Evolutionary conservation across 2,113 vertebrate species (phyloP).

Genomic region (Rhizomys pruinosus): DNA sequence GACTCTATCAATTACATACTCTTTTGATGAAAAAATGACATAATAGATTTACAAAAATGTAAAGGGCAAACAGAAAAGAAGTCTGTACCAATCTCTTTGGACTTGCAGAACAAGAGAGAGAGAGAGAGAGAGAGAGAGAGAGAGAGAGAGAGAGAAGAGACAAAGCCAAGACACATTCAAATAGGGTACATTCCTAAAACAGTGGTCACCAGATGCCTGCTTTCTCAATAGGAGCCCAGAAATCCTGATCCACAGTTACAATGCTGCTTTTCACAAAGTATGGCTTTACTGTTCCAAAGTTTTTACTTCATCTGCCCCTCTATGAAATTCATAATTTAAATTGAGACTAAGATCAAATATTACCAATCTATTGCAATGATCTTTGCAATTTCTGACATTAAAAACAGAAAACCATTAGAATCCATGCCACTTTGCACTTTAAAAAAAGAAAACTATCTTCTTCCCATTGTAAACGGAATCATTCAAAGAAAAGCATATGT

Average conservation of each 20-base stretch:
- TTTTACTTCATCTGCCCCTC: constrained; percentile 23
- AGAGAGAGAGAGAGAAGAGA: not conserved
- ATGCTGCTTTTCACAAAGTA: constrained; percentile 41
- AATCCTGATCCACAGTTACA: not conserved
- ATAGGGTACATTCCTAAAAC: not conserved
- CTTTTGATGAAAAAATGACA: not conserved
- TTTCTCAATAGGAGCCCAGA: not conserved
- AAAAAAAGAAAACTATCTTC: not conserved
- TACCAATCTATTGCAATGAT: not conserved
- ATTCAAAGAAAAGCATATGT: not conserved
- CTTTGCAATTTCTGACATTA: constrained; percentile 38
- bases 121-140: not conserved
- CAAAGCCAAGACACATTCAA: not conserved
- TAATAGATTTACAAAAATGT: constrained; percentile 16
- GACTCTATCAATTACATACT: not conserved
- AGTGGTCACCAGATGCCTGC: not conserved
- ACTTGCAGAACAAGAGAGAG: not conserved
- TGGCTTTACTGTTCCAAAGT: constrained; percentile 27
- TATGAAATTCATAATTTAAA: constrained; percentile 45
- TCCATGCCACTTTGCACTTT: not conserved
- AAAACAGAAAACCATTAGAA: constrained; percentile 46
- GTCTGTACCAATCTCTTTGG: not conserved
- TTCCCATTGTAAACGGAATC: not conserved
- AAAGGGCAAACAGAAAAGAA: constrained; percentile 20
- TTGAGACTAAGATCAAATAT: constrained; percentile 42